These are phyloP conservation scores for Oreotrochilus melanogaster DNA, from an alignment of 2,113 vertebrate species.

Conservation along the genomic window DNA sequence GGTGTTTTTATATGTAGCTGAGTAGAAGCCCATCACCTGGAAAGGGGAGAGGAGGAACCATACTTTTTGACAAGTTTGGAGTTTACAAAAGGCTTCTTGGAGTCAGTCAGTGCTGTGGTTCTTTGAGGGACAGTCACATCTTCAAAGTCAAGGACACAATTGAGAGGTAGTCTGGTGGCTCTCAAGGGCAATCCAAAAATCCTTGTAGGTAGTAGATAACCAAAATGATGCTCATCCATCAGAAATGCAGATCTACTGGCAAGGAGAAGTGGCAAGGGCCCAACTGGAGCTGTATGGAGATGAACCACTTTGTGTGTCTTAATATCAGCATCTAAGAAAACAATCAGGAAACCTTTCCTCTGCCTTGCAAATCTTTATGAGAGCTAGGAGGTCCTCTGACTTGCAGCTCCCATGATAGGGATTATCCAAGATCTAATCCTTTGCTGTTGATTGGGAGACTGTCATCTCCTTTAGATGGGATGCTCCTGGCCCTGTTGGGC, in stretches of 20 bases:
- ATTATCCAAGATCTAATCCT: background rate
- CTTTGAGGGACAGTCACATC: background rate
- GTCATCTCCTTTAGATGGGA: background rate
- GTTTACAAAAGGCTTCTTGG: slow-evolving; percentile 20
- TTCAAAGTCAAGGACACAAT: background rate
- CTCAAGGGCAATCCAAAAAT: background rate
- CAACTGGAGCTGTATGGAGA: background rate
- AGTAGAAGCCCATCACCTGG: background rate
- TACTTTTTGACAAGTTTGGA: background rate
- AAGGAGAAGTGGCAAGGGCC: background rate
- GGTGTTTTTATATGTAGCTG: background rate
- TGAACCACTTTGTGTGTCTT: accelerated
- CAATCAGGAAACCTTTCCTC: background rate
- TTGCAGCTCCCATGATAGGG: background rate
- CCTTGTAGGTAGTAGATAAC: background rate
- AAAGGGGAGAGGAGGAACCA: slow-evolving; percentile 8
- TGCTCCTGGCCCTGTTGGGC: background rate
- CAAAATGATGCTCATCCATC: background rate
- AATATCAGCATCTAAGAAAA: background rate
- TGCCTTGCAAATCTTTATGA: background rate
- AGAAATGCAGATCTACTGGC: background rate
- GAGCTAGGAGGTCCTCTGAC: background rate
- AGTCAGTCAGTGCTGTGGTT: background rate
- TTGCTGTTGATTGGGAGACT: background rate
- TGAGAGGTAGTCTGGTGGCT: background rate